Evolutionary conservation across 2,888 invertebrate species (phyloP), one percentile per base, ranked within the genome.

Genomic region (Micropterix aruncella): DNA sequence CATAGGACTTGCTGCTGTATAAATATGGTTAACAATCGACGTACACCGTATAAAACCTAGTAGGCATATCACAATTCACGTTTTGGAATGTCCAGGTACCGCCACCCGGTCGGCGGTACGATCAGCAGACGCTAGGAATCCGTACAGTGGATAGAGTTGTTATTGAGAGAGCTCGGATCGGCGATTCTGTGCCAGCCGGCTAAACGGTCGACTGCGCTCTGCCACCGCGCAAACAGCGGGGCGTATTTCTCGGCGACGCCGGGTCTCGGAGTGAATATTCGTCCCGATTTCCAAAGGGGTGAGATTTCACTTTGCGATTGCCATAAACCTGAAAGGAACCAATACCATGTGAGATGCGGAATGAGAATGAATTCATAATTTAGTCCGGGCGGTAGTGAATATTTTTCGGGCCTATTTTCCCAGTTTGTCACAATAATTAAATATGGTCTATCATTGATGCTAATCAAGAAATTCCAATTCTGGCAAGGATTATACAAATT

Each of bases 271-370:
- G 57, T 56, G 52, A 90, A 91, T 17, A 76, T 62, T 44, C 63
- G 66, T 14, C 81, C 79, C 9, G 80, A 58, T 55, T 71, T 64
- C 16, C 79, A 73, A 41, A 83, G 62, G 5, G 70, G 56, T 46
- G 65, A 62, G 17, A 90, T 57, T 50, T 88, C 82, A 2, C 79
- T 74, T 53, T 77, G 75, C 41, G 70, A 70, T 52, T 76, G 74
- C 86, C 88, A 90, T 48, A 89, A 66, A 53, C 83, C 85, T 83
- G 60, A 14, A 60, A 57, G 43, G 36, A 37, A 44, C 54, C 52
- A 40, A 41, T 39, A n/a, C 17, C 1, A n/a, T 17, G n/a, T 18
- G n/a, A n/a, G n/a, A n/a, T n/a, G n/a, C n/a, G n/a, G n/a, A n/a
- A n/a, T n/a, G n/a, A n/a, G n/a, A n/a, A n/a, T n/a, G n/a, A n/a